Evolutionary conservation across 2,888 invertebrate species (phyloP), one percentile per base, ranked within the genome.

Genomic region (Julus scandinavius): DNA sequence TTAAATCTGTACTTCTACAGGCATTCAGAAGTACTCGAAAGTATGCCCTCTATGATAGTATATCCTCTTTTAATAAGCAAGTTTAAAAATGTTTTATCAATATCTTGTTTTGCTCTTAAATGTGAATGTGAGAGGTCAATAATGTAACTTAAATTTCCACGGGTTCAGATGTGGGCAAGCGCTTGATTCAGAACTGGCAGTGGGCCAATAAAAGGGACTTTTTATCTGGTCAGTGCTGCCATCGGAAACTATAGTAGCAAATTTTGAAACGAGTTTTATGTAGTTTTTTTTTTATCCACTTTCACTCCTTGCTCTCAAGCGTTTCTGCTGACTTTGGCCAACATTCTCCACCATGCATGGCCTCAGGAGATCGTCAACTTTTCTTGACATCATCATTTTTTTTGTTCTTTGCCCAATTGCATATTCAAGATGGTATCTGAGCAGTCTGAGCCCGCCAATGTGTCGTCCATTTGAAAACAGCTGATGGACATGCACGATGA

Each of bases 401-500:
- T 63, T 63, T 29, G 29, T 29, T 29, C 29, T 63, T n/a, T 5
- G 6, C 58, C n/a, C 58, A 63, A 63, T 63, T 63, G 58, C 58
- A 63, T 63, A 63, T 63, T 63, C 58, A 63, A 63, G 58, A 63
- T 63, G 58, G n/a, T 63, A 63, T 63, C 58, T 63, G 58, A 63
- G n/a, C n/a, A n/a, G n/a, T 63, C 58, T 63, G 58, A 63, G n/a
- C n/a, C 58, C 58, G 58, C 58, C 58, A 63, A 63, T 63, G 58
- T 63, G 58, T 63, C 58, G 58, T 63, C 58, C 58, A 63, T 63
- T 63, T 63, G n/a, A 63, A 63, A 63, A 63, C 58, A 63, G 58
- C 58, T 63, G 58, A 63, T 63, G 58, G 58, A 63, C 58, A 63
- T 63, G 58, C 58, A 63, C 58, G 58, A 63, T 63, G 58, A n/a